phyloP scores from a whole-genome alignment of 2,113 vertebrate species.

The Turnix velox region DNA sequence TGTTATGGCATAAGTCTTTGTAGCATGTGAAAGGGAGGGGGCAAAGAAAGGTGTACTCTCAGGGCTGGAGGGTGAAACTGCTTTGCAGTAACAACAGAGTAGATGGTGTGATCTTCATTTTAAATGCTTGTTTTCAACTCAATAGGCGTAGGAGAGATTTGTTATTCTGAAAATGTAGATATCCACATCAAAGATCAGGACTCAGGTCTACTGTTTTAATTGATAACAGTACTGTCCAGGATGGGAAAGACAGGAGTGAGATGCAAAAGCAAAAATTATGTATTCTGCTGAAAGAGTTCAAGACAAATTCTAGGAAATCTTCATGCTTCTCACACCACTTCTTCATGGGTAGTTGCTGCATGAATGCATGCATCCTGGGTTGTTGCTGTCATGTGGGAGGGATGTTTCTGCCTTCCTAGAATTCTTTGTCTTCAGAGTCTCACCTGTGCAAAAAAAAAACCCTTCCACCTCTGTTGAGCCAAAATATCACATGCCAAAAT shows the following conservation, averaged over 20 bases:
- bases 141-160: neutral
- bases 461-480: neutral
- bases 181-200: neutral
- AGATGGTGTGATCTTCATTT: neutral
- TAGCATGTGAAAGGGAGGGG: neutral
- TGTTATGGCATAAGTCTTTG: neutral
- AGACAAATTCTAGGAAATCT: neutral
- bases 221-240: neutral
- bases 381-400: neutral
- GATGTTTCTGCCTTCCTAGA: neutral
- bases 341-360: neutral
- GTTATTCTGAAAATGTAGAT: neutral
- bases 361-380: rapidly evolving
- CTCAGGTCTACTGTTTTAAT: neutral
- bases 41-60: neutral
- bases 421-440: neutral
- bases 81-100: neutral
- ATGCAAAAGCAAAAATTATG: neutral
- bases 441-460: neutral
- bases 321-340: neutral
- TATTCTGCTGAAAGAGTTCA: neutral
- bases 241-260: neutral
- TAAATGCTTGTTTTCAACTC: neutral
- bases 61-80: neutral
- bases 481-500: neutral